Evolutionary conservation across 2,797 vertebrate species (phyloP), one percentile per base, ranked within the genome.

Genomic region (Pelobates cultripes): DNA sequence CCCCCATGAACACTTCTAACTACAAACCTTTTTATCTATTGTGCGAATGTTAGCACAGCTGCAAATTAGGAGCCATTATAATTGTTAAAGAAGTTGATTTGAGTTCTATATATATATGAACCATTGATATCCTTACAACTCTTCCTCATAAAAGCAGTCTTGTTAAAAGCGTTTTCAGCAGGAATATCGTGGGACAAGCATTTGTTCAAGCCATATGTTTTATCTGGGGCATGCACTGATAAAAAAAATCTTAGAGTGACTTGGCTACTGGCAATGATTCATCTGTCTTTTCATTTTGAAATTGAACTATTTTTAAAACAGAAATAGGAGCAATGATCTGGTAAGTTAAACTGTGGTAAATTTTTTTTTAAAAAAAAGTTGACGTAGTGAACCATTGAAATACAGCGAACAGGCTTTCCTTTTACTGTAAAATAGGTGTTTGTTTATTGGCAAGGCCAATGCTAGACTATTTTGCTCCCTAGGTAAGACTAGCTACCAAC

Each of bases 201-300:
- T 45, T 64, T 15, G 28, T 75, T 64, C 13, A 45, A 9, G 42
- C 43, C 60, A 64, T 44, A 75, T 75, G 43, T 64, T 75, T 64
- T 75, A 74, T 75, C 43, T 64, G 15, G 43, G 42, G 73, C n/a
- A 64, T 64, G n/a, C 9, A 44, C 57, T 47, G 43, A 64, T 66
- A 63, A 61, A 57, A 28, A 28, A 28, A 28, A 3, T 55, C 47
- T 55, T 51, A 41, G 61, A 75, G 57, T 45, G 4, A 57, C n/a
- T 28, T 75, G 60, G 10, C 73, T 64, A 40, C 60, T 28, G 60
- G 43, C 42, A 75, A 28, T 64, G 0, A 45, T 64, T 64, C 45
- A 75, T 75, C 73, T 9, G 17, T 73, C 47, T 73, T 41, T 55
- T 55, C 40, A 69, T 43, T 69, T 69, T 43, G 67, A 14, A 69